Base-by-base conservation (phyloP, 2,888 invertebrate species). In the Amphipoea lucens region DNA sequence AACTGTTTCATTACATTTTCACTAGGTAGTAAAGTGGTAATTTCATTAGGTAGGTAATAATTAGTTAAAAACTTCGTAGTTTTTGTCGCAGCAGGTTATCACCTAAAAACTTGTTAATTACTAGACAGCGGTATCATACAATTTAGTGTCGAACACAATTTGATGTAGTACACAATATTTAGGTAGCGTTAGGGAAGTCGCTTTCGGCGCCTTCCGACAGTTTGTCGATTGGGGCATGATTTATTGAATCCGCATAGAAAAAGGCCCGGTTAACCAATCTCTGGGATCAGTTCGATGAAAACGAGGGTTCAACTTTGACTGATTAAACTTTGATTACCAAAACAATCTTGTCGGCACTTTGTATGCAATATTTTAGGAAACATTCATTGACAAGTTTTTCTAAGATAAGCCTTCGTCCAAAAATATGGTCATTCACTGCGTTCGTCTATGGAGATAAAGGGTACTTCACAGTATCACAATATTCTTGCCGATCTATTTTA, bases 271-370 rank as follows among this genome's bases (percentile, higher is more conserved):
- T 54, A 67, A 54, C 66, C 80, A 66, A 79, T 79, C 36, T 51
- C 79, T 48, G 29, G 17, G 73, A 66, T 74, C 65, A 79, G 79
- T 51, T 51, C 14, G n/a, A 14, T 0, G n/a, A 67, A 69, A 82
- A 60, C 78, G 36, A 14, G 20, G 72, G 54, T 70, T n/a, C 5
- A 40, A 73, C 62, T 54, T 6, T 62, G 29, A 66, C 57, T 70
- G 73, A 82, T 66, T 74, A 78, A 67, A 11, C 67, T 71, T 72
- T 51, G 48, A 60, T 57, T 51, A 60, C 42, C 36, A 29, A 60
- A 45, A 40, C 29, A 45, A 65, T 11, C 12, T 60, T n/a, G n/a
- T 60, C n/a, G 11, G 9, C 23, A 51, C 3, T 51, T 14, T 36
- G 17, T 45, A 4, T 14, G 23, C 3, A 71, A 62, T 60, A 60